phyloP scores from a whole-genome alignment of 2,113 vertebrate species.

The Choloepus hoffmanni region DNA sequence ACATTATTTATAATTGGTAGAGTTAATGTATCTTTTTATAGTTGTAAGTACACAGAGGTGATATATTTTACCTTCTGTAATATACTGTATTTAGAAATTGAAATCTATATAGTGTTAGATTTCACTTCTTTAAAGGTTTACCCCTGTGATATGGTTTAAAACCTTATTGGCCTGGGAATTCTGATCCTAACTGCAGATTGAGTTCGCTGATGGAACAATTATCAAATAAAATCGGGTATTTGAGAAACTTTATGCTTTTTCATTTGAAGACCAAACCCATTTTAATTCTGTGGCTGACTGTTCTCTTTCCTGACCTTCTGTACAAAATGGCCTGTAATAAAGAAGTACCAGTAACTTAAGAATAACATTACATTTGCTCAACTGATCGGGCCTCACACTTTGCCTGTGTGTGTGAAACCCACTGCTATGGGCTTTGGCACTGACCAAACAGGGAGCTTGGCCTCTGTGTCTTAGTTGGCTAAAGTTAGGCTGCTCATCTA shows the following conservation, averaged over 20 bases:
- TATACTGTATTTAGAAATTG: conserved; percentile 87
- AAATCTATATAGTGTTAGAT: conserved; percentile 85
- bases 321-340: background rate
- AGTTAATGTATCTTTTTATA: conserved; percentile 91
- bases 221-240: conserved; percentile 70
- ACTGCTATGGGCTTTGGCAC: too few species aligned
- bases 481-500: background rate
- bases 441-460: background rate
- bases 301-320: background rate
- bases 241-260: background rate
- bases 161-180: conserved; percentile 52
- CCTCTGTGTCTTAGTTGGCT: background rate
- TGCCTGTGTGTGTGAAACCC: background rate
- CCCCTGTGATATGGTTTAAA: conserved; percentile 78
- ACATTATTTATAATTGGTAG: conserved; percentile 90
- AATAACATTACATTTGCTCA: background rate
- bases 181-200: conserved; percentile 47
- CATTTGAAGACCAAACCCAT: background rate
- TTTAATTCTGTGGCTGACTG: background rate
- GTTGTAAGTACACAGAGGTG: conserved; percentile 87
- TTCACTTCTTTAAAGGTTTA: conserved; percentile 83
- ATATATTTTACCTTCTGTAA: conserved; percentile 88
- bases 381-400: rapidly evolving
- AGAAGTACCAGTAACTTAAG: background rate
- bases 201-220: background rate